A percentile compares a stretch with the other conserved stretches of the same genome.
phyloP scores from a whole-genome alignment of 2,113 vertebrate species.

The Leptobrachium leishanense region DNA sequence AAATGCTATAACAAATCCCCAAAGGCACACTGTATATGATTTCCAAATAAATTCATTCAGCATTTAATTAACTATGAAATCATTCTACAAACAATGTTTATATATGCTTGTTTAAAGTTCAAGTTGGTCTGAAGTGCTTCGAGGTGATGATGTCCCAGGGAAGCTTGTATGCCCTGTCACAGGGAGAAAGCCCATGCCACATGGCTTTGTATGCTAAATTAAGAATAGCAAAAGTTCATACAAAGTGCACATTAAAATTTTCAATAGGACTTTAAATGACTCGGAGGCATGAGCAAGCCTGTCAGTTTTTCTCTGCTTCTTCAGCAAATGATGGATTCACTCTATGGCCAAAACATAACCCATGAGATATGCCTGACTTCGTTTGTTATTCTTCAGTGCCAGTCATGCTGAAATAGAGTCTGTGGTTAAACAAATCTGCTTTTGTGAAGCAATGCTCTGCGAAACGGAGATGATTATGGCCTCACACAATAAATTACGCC shows the following conservation, averaged over 20 bases:
- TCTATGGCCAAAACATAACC: conserved; percentile 64
- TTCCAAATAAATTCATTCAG: conserved; percentile 61
- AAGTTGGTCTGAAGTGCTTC: conserved; percentile 59
- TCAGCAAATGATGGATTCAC: conserved; percentile 71
- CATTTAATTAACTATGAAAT: conserved; percentile 69
- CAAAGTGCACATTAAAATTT: conserved; percentile 85
- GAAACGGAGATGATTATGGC: conserved; percentile 93
- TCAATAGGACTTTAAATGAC: conserved; percentile 87
- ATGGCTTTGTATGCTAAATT: conserved; percentile 69
- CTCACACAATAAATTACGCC: conserved; percentile 83
- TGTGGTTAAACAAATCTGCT: conserved; percentile 87
- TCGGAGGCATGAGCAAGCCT: conserved; percentile 83
- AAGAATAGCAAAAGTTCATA: conserved; percentile 77
- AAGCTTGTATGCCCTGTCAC: conserved; percentile 59
- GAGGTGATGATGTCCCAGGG: conserved; percentile 58
- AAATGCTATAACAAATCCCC: conserved; percentile 56
- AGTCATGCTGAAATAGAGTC: conserved; percentile 79
- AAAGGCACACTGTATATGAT: conserved; percentile 36
- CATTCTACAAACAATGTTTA: conserved; percentile 54
- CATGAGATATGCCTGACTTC: conserved; percentile 66
- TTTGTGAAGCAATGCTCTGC: conserved; percentile 76
- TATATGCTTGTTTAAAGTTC: conserved; percentile 58
- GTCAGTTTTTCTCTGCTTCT: conserved; percentile 80
- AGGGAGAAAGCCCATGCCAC: conserved; percentile 60
- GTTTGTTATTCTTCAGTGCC: conserved; percentile 64